These are phyloP conservation scores for Hapalemur alaotrensis DNA, from an alignment of 2,797 vertebrate genomes.

Conservation along the genomic window DNA sequence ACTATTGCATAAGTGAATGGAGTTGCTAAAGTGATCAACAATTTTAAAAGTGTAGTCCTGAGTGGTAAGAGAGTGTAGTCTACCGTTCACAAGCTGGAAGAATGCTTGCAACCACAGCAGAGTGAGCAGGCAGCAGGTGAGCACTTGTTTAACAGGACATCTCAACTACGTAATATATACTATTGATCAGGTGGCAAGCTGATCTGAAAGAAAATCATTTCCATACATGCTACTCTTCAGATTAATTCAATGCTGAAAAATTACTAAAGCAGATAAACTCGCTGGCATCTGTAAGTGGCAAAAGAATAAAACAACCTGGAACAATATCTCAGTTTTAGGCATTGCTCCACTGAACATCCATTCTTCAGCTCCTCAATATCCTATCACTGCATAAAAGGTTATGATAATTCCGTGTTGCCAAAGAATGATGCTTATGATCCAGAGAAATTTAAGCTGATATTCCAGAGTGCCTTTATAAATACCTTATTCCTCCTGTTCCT, in stretches of 20 bases:
- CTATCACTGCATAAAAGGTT: neutral
- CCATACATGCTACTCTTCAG: neutral
- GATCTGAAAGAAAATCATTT: neutral
- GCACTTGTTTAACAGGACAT: slow-evolving; percentile 12
- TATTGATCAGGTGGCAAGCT: neutral
- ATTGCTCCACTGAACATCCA: neutral
- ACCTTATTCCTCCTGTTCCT: neutral
- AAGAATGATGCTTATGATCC: neutral
- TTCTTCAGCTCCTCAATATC: neutral
- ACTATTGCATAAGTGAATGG: neutral
- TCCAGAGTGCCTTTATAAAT: neutral
- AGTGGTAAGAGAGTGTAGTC: neutral
- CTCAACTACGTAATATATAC: neutral
- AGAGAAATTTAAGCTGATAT: neutral
- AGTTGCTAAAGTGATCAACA: slow-evolving; percentile 11
- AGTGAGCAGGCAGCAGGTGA: neutral
- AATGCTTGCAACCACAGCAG: neutral
- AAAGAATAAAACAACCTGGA: neutral
- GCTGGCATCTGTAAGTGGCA: neutral
- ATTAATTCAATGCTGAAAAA: neutral
- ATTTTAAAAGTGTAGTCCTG: neutral
- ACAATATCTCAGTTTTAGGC: neutral
- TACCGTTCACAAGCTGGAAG: neutral
- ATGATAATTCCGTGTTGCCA: neutral
- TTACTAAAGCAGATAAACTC: neutral